A percentile compares a stretch with the other conserved stretches of the same genome.
phyloP scores from a whole-genome alignment of 30 jellyfish, hydroid and myxozoan genomes.

The Turritopsis rubra region DNA sequence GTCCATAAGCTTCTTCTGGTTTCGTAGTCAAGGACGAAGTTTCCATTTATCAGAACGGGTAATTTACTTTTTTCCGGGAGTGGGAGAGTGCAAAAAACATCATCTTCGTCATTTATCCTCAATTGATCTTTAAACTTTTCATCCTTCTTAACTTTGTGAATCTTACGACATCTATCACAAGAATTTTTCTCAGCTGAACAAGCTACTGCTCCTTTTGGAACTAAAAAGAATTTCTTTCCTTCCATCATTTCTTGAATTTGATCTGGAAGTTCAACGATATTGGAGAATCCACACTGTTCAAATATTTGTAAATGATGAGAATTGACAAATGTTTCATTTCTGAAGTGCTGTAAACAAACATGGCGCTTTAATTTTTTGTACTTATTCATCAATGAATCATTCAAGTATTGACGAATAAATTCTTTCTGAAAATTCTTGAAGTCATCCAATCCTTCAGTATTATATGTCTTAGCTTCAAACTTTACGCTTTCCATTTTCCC shows the following conservation, averaged over 20 bases:
- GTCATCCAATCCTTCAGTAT: neutral
- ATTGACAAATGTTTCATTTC: neutral
- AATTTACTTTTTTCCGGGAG: constrained; percentile 35
- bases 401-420: neutral
- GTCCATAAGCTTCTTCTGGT: constrained; percentile 58
- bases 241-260: constrained; percentile 20
- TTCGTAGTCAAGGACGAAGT: constrained; percentile 65
- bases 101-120: constrained; percentile 7
- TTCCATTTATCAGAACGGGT: constrained; percentile 60
- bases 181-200: neutral
- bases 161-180: neutral
- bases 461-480: constrained; percentile 4
- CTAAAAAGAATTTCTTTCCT: constrained; percentile 11
- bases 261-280: neutral
- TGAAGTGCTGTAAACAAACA: constrained; percentile 18
- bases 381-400: constrained; percentile 4
- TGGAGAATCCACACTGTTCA: constrained; percentile 35
- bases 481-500: neutral
- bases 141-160: neutral
- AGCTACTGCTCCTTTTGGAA: constrained; percentile 70
- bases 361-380: neutral
- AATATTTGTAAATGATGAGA: constrained; percentile 10
- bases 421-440: constrained; percentile 12
- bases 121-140: neutral
- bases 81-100: constrained; percentile 59